Evolutionary conservation across 2,113 vertebrate species (phyloP).

Genomic region (Colius striatus): DNA sequence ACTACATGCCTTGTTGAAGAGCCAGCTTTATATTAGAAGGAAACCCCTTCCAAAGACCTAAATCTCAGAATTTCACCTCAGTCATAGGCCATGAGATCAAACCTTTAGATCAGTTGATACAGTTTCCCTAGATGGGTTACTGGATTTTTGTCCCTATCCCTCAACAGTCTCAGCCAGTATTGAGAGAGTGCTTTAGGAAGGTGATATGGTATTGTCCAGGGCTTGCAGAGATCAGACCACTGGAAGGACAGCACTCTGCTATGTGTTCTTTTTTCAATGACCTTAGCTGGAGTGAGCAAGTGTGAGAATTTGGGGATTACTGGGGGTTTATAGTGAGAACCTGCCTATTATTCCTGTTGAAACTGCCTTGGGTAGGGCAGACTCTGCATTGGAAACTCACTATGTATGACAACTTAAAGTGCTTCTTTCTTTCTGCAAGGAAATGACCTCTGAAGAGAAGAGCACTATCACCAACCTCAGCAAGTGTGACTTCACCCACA

Average conservation of each 20-base stretch:
- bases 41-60: background rate
- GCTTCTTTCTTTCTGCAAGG: conserved; percentile 75
- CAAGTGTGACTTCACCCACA: conserved; percentile 93
- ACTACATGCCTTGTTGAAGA: background rate
- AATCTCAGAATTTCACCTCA: background rate
- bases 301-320: background rate
- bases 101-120: background rate
- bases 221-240: background rate
- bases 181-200: background rate
- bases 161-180: background rate
- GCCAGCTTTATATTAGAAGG: background rate
- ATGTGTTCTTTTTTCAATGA: background rate
- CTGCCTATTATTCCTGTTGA: background rate
- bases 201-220: background rate
- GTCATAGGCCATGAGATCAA: background rate
- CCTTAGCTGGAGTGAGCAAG: background rate
- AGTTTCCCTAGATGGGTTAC: background rate
- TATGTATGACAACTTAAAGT: background rate
- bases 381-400: background rate
- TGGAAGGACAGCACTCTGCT: background rate
- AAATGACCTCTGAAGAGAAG: conserved; percentile 95
- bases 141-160: background rate
- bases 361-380: background rate
- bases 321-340: background rate
- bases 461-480: conserved; percentile 87